Percentiles rank a stretch among this genome's conserved stretches.
phyloP scores from a whole-genome alignment of 2,797 vertebrate genomes.

The Poliocrania exsul region DNA sequence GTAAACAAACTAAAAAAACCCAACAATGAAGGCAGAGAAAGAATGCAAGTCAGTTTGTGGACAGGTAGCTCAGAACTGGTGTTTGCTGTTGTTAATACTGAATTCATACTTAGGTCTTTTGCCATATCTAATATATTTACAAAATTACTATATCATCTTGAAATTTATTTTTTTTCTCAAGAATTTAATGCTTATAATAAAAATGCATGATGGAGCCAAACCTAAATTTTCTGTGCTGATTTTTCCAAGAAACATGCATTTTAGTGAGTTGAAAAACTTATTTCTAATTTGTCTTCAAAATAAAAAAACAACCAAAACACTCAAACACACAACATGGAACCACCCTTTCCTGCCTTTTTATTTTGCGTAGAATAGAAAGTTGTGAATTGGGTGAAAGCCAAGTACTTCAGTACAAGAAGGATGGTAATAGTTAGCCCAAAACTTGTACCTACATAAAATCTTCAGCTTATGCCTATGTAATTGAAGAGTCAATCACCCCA shows the following conservation, averaged over 20 bases:
- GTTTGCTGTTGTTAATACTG: background rate
- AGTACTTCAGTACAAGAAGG: background rate
- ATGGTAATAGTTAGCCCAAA: background rate
- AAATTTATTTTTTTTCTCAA: background rate
- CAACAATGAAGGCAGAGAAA: background rate
- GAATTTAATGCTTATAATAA: background rate
- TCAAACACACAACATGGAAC: background rate
- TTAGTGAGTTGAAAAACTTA: background rate
- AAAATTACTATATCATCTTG: background rate
- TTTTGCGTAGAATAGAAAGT: background rate
- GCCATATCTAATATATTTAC: background rate
- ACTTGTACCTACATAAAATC: background rate
- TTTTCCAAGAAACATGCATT: background rate
- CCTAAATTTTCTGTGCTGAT: background rate
- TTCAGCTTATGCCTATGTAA: background rate
- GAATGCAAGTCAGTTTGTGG: background rate
- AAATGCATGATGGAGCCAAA: background rate
- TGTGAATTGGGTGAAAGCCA: background rate
- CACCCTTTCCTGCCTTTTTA: constrained; percentile 55
- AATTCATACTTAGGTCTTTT: background rate
- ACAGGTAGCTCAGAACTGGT: background rate
- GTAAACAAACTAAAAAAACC: background rate
- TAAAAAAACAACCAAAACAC: background rate
- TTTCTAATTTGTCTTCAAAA: background rate
- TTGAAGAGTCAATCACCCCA: background rate